These are phyloP conservation scores for Orthosia cruda DNA, from an alignment of 2,888 invertebrate genomes.

Conservation along the genomic window DNA sequence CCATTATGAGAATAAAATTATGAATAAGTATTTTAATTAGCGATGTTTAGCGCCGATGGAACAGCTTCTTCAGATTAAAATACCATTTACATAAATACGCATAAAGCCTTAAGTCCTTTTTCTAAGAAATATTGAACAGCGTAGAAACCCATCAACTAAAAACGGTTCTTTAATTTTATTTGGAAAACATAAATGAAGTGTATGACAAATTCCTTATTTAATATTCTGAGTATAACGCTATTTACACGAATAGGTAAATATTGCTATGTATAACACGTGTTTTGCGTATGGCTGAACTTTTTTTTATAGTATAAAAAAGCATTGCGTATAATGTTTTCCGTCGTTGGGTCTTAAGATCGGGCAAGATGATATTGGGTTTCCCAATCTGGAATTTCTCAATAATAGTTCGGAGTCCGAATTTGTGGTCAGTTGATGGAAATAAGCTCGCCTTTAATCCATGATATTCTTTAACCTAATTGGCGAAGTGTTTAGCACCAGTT, in stretches of 20 bases:
- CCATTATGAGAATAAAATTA: no score
- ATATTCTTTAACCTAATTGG: no score
- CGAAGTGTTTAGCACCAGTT: background rate
- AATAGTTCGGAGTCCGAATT: no score
- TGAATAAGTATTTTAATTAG: background rate
- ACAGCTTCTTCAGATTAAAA: slow-evolving; percentile 2
- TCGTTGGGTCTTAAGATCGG: background rate
- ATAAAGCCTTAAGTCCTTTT: background rate
- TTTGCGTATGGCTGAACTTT: background rate
- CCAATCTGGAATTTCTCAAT: background rate
- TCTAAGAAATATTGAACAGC: background rate
- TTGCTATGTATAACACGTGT: background rate
- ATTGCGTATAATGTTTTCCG: background rate
- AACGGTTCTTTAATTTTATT: slow-evolving; percentile 27
- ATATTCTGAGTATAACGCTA: slow-evolving; percentile 23
- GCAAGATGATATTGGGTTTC: background rate
- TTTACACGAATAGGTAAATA: slow-evolving; percentile 33
- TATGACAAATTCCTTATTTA: slow-evolving; percentile 18
- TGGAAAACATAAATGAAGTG: slow-evolving; percentile 25
- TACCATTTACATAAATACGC: slow-evolving; percentile 8
- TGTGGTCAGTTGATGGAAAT: no score
- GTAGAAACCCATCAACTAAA: slow-evolving; percentile 45
- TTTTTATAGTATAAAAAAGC: background rate
- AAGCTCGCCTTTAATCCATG: no score
- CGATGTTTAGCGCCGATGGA: background rate